Percentiles rank a stretch among this genome's conserved stretches.
These are phyloP conservation scores for Gymnoscelis rufifasciata DNA, from an alignment of 2,888 invertebrate genomes.

Conservation along the genomic window DNA sequence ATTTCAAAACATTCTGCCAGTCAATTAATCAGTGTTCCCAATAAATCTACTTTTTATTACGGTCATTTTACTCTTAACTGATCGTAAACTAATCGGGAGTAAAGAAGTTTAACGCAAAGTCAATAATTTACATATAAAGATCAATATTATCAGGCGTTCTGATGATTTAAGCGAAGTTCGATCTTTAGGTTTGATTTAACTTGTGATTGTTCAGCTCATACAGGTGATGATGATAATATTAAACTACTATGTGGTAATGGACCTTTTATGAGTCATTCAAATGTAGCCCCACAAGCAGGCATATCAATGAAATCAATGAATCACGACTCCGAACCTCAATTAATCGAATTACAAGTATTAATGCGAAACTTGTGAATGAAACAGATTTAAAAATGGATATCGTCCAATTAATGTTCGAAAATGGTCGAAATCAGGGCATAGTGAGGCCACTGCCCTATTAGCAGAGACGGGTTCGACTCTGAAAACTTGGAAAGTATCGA, in stretches of 20 bases:
- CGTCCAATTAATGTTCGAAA: slow-evolving; percentile 49
- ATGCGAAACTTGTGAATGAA: slow-evolving; percentile 20
- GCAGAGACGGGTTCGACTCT: slow-evolving; percentile 41
- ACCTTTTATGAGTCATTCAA: slow-evolving; percentile 23
- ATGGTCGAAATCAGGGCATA: slow-evolving; percentile 49
- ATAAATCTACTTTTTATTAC: slow-evolving; percentile 30
- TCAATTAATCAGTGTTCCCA: slow-evolving; percentile 26
- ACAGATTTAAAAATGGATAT: slow-evolving; percentile 31
- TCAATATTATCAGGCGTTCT: too few species aligned
- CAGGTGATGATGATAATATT: not conserved
- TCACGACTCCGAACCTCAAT: slow-evolving; percentile 27
- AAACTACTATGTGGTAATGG: not conserved
- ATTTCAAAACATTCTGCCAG: slow-evolving; percentile 22
- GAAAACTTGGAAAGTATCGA: slow-evolving; percentile 46
- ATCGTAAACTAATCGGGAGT: slow-evolving; percentile 22
- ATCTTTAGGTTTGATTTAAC: too few species aligned
- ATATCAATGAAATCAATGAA: slow-evolving; percentile 29
- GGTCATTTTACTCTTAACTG: slow-evolving; percentile 22
- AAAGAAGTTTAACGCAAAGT: too few species aligned
- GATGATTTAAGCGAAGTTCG: slow-evolving; percentile 3
- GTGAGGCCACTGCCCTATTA: slow-evolving; percentile 51
- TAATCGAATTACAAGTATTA: slow-evolving; percentile 21
- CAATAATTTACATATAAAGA: too few species aligned
- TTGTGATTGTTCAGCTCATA: too few species aligned
- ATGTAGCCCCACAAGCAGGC: slow-evolving; percentile 19